Conservation (phyloP, 2,888 invertebrate genomes). For the Conistra vaccinii region DNA sequence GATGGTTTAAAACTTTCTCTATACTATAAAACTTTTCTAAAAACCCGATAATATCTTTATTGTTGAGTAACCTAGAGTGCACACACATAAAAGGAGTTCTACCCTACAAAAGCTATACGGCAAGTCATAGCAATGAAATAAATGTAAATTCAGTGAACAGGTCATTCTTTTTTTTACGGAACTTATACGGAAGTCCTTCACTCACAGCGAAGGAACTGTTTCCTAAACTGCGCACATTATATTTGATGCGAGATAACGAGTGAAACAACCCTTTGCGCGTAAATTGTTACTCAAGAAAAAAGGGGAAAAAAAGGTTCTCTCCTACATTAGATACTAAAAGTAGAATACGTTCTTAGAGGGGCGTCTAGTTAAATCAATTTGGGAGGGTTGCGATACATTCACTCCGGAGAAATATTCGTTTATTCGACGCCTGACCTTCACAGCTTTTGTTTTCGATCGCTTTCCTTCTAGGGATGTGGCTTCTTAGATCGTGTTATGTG, state of each 20-base stretch:
- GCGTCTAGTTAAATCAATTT: conserved; percentile 82
- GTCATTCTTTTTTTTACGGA: conserved; percentile 41
- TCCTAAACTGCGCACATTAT: conserved; percentile 62
- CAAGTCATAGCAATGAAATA: conserved; percentile 36
- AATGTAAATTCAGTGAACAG: conserved; percentile 46
- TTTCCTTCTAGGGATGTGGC: conserved; percentile 61
- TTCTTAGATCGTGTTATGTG: conserved; percentile 60
- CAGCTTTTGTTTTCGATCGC: conserved; percentile 71
- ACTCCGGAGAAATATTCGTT: conserved; percentile 71
- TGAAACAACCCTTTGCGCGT: conserved; percentile 64
- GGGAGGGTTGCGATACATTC: conserved; percentile 77
- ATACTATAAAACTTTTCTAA: background rate
- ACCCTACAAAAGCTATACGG: background rate
- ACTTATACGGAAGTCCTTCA: conserved; percentile 45
- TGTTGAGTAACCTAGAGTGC: background rate
- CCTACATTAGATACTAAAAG: conserved; percentile 65
- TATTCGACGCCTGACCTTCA: conserved; percentile 67
- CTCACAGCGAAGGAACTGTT: conserved; percentile 41
- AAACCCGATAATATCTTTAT: conserved; percentile 4
- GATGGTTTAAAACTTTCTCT: background rate
- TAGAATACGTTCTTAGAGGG: conserved; percentile 69
- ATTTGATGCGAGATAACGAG: conserved; percentile 68
- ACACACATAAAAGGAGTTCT: conserved; percentile 5
- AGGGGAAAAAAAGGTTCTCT: conserved; percentile 51
- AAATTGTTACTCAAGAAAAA: conserved; percentile 66